A percentile compares a stretch with the other conserved stretches of the same genome.
phyloP scores from a whole-genome alignment of 2,797 vertebrate genomes.

The Pterois miles region DNA sequence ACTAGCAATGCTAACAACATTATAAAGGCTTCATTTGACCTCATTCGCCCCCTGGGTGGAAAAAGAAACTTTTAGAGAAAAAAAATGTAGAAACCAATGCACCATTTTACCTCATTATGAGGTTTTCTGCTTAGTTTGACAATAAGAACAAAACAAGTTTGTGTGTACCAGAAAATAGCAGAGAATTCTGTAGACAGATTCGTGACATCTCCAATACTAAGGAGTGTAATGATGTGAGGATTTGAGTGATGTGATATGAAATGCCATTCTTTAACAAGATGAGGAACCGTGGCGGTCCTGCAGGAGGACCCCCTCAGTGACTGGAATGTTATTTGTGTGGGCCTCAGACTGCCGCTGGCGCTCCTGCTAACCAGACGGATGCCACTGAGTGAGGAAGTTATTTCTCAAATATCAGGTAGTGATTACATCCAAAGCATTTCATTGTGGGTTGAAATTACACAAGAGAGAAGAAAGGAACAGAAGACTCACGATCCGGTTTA shows the following conservation, averaged over 20 bases:
- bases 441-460: not conserved
- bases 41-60: no score
- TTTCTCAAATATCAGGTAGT: slow-evolving; percentile 22
- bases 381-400: slow-evolving; percentile 33
- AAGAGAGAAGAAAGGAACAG: not conserved
- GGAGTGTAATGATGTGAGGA: slow-evolving; percentile 30
- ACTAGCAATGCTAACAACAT: no score
- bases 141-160: not conserved
- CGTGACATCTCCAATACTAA: not conserved
- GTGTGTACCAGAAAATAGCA: not conserved
- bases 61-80: fast-evolving
- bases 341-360: slow-evolving; percentile 59
- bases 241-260: slow-evolving; percentile 63
- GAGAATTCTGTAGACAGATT: not conserved
- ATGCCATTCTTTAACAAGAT: slow-evolving; percentile 57
- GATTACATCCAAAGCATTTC: slow-evolving; percentile 1
- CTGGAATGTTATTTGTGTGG: slow-evolving; percentile 72
- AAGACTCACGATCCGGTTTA: not conserved
- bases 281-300: slow-evolving; percentile 58
- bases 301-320: slow-evolving; percentile 50
- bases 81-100: no score
- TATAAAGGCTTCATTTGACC: no score
- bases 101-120: no score
- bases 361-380: slow-evolving; percentile 51
- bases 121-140: no score